Base-by-base conservation (phyloP, 2,113 vertebrate species). In the Dasyprocta punctata region DNA sequence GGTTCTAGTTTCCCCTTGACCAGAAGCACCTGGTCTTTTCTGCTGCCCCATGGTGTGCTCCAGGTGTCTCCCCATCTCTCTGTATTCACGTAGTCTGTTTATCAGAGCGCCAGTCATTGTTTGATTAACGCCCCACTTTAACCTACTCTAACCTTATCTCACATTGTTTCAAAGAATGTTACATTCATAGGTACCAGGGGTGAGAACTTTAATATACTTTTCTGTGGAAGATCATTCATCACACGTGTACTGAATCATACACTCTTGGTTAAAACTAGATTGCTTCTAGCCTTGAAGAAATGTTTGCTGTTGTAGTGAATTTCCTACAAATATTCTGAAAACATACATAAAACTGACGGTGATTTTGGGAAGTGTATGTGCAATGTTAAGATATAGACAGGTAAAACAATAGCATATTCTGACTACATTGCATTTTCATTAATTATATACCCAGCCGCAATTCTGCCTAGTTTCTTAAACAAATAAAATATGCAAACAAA, bases 401-500 rank as follows among this genome's bases (percentile, higher is more conserved):
- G 26, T 84, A 69, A 96, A 95, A 86, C 86, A 56, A 52, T 5
- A 94, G 20, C 12, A 16, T 80, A 24, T 38, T 84, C 92, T 69
- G 38, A 28, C 20, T 4, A 2, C 3, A n/a, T 5, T 20, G 2
- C 2, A 3, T 75, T 94, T 89, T 44, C 33, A 65, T 95, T 83
- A 49, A 49, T 67, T 82, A n/a, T 1, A 69, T 24, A 44, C 8
- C 36, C 92, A 77, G 41, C 1, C 4, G 5, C 28, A 56, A 67
- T 85, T 61, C 38, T 69, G 20, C n/a, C 33, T 71, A 56, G 4
- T 91, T 86, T 86, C 58, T 90, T 92, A 85, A 89, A 85, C 13
- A 93, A 87, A 44, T 90, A 84, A 96, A 87, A 88, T 77, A 5
- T 77, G 24, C 19, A 89, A 75, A 88, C 9, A 82, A n/a, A 82